These are phyloP conservation scores for Herminia tarsipennalis DNA, from an alignment of 2,888 invertebrate genomes.

Conservation along the genomic window DNA sequence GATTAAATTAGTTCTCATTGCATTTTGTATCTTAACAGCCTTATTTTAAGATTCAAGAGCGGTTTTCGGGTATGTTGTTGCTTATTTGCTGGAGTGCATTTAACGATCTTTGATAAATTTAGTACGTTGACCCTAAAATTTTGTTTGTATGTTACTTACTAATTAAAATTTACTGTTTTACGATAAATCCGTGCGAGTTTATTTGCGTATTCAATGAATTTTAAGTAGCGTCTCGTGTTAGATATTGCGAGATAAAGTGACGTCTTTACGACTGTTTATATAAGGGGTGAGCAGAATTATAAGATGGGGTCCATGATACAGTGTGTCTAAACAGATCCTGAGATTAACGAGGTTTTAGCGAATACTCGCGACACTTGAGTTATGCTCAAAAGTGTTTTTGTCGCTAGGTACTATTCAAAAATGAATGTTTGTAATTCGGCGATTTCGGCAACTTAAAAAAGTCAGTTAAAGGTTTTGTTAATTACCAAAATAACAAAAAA, in stretches of 20 bases:
- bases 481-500: too few relatives aligned
- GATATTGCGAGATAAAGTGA: conserved; percentile 9
- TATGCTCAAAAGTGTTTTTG: too few relatives aligned
- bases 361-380: too few relatives aligned
- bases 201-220: conserved; percentile 14
- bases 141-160: conserved; percentile 22
- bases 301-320: not conserved
- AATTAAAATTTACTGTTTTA: conserved; percentile 31
- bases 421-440: too few relatives aligned
- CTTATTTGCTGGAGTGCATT: conserved; percentile 33
- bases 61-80: not conserved
- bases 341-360: too few relatives aligned
- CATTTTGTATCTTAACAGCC: conserved; percentile 16
- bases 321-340: too few relatives aligned
- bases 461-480: too few relatives aligned
- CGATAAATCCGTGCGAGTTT: conserved; percentile 18
- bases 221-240: conserved; percentile 9
- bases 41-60: not conserved
- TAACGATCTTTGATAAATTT: conserved; percentile 44
- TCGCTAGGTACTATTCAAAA: too few relatives aligned
- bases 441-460: too few relatives aligned
- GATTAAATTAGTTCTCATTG: not conserved
- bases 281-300: not conserved
- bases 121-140: conserved; percentile 37
- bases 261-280: conserved; percentile 13